phyloP scores from a whole-genome alignment of 2,888 invertebrate species.

The Anodontia alba region DNA sequence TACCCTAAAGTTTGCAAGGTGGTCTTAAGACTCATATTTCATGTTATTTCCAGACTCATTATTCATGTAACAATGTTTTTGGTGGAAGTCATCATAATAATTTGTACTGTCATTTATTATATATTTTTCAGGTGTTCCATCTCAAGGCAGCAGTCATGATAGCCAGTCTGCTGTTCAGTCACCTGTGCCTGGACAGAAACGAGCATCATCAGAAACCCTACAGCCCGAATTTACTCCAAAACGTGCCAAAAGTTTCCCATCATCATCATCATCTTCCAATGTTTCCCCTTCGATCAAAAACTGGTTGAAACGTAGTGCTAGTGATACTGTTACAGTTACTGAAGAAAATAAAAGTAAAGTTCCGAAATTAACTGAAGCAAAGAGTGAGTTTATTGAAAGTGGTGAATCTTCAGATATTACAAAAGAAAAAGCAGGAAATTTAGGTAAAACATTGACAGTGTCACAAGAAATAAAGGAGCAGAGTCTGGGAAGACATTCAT shows the following conservation, averaged over 20 bases:
- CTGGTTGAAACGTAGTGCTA: conserved; percentile 64
- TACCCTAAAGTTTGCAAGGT: too few relatives aligned
- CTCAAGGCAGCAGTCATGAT: conserved; percentile 1
- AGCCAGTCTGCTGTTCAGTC: neutral
- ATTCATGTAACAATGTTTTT: too few relatives aligned
- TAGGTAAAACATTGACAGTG: too few relatives aligned
- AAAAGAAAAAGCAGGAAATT: too few relatives aligned
- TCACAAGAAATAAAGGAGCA: too few relatives aligned
- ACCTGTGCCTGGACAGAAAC: neutral
- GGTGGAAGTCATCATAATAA: too few relatives aligned
- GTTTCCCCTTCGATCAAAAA: conserved; percentile 69
- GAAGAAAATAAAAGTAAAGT: neutral
- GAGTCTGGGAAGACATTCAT: conserved; percentile 20
- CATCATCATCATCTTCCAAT: conserved; percentile 16
- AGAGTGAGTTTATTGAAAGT: neutral
- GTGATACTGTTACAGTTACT: conserved; percentile 21
- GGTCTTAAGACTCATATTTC: too few relatives aligned
- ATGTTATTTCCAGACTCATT: too few relatives aligned
- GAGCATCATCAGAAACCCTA: conserved; percentile 44
- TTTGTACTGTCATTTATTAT: too few relatives aligned
- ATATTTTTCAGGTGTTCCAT: neutral
- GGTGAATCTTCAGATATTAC: neutral
- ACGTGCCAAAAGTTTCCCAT: conserved; percentile 33
- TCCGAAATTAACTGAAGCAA: neutral
- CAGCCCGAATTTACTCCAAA: conserved; percentile 44